Percentiles rank a stretch among this genome's conserved stretches.
Conservation (phyloP, 2,113 vertebrate genomes). For the Cricetomys ansorgei region DNA sequence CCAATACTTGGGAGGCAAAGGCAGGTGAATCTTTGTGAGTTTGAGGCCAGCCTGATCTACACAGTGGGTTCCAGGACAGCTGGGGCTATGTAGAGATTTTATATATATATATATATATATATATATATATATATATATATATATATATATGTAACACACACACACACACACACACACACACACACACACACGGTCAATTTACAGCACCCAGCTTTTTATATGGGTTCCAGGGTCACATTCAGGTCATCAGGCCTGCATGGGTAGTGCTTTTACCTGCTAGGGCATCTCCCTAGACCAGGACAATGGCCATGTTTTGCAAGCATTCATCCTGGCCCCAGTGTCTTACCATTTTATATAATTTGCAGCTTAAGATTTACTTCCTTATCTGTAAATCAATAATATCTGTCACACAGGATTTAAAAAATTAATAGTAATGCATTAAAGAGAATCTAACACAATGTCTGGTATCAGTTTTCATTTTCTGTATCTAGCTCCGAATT, state of each 20-base stretch:
- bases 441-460: not conserved
- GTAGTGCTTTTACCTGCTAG: not conserved
- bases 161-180: too few species aligned
- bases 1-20: not conserved
- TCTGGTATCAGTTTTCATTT: not conserved
- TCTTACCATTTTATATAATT: not conserved
- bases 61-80: not conserved
- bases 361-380: constrained; percentile 39
- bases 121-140: too few species aligned
- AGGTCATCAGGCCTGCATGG: not conserved
- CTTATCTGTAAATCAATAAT: constrained; percentile 16
- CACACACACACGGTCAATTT: too few species aligned
- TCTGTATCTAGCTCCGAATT: constrained; percentile 15
- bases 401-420: constrained; percentile 14
- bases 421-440: not conserved
- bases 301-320: not conserved
- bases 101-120: not conserved
- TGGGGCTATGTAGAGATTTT: not conserved
- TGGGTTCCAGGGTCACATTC: not conserved
- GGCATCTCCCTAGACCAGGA: not conserved
- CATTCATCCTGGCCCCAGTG: not conserved
- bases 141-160: too few species aligned
- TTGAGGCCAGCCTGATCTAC: not conserved
- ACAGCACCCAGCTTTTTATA: not conserved
- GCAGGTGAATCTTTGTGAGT: not conserved